Evolutionary conservation across 2,113 vertebrate species (phyloP).

Genomic region (Euleptes europaea): DNA sequence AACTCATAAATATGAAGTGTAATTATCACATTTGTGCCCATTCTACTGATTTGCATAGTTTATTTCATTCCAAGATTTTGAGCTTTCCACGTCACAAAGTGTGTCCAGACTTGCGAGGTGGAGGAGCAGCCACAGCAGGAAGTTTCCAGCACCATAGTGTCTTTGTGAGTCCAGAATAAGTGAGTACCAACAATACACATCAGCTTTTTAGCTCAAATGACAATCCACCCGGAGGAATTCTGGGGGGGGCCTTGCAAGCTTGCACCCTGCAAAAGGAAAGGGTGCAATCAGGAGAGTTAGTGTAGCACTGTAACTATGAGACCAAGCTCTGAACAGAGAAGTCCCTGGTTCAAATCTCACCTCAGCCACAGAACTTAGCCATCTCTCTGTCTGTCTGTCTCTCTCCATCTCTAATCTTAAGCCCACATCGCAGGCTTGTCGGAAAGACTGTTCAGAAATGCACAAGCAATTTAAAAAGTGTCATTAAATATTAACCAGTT

Average conservation of each 20-base stretch:
- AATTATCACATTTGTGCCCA: no score
- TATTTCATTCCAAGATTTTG: no score
- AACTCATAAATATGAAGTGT: no score
- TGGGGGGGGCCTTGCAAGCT: no score
- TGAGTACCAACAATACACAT: not conserved
- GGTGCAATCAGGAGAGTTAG: not conserved
- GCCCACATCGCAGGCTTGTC: no score
- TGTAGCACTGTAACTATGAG: not conserved
- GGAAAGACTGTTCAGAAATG: not conserved
- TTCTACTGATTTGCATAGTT: no score
- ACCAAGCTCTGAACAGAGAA: not conserved
- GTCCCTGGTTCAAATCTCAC: not conserved
- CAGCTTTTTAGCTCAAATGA: not conserved
- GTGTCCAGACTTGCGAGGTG: not conserved
- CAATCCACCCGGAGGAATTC: not conserved
- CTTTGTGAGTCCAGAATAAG: not conserved
- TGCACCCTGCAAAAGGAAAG: not conserved
- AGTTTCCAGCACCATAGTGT: not conserved
- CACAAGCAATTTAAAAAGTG: no score
- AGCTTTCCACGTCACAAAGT: not conserved
- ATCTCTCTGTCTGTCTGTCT: no score
- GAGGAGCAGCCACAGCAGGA: not conserved
- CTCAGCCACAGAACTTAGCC: not conserved
- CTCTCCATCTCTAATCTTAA: not conserved
- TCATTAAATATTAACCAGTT: no score